Percentiles rank a stretch among this genome's conserved stretches.
These are phyloP conservation scores for Coenonympha glycerion DNA, from an alignment of 2,888 invertebrate genomes.

Conservation along the genomic window DNA sequence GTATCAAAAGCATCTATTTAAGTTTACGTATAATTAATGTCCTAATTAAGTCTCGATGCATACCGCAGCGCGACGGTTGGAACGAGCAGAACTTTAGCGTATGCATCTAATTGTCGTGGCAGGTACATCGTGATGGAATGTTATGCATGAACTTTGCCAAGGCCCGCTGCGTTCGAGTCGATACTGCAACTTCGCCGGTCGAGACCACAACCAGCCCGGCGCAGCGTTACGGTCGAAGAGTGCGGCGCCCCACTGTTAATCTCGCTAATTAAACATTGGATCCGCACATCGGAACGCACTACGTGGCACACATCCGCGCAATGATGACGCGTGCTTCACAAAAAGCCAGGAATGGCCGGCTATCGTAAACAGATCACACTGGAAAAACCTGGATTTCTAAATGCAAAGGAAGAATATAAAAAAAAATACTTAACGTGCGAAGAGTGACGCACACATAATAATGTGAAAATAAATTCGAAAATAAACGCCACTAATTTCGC, in stretches of 20 bases:
- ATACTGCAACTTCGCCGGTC: slow-evolving; percentile 13
- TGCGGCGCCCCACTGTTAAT: slow-evolving; percentile 36
- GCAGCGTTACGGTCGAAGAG: slow-evolving; percentile 37
- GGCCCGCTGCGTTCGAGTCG: slow-evolving; percentile 4
- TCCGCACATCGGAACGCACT: slow-evolving; percentile 47
- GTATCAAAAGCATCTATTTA: background rate
- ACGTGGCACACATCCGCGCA: slow-evolving; percentile 45
- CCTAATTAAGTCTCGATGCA: slow-evolving; percentile 14
- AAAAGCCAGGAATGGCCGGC: background rate
- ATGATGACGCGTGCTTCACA: slow-evolving; percentile 21
- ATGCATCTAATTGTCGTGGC: slow-evolving; percentile 36
- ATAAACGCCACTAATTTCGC: background rate
- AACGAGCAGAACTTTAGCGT: slow-evolving; percentile 34
- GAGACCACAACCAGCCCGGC: background rate
- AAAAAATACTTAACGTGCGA: background rate
- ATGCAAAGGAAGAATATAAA: background rate
- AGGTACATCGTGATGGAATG: slow-evolving; percentile 40
- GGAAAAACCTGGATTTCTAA: no score
- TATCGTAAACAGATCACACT: background rate
- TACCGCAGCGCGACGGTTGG: slow-evolving; percentile 21
- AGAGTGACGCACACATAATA: background rate
- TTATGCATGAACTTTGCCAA: slow-evolving; percentile 28
- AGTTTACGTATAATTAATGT: slow-evolving; percentile 11
- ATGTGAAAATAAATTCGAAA: background rate
- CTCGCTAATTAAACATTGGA: slow-evolving; percentile 61